phyloP scores from a whole-genome alignment of 1,140 invertebrate genomes.

The Drosophila subpulchrella region DNA sequence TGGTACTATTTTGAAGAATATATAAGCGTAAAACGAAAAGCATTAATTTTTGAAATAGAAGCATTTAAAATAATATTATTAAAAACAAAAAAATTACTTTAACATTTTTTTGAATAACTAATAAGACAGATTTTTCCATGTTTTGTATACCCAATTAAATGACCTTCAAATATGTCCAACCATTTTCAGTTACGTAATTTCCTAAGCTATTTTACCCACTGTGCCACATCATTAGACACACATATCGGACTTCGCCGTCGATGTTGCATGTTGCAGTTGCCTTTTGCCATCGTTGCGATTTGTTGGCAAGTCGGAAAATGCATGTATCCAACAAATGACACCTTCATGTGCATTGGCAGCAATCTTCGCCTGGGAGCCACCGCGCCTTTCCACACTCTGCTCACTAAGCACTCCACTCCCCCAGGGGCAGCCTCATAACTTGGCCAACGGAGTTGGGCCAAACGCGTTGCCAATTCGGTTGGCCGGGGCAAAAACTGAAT shows the following conservation, averaged over 20 bases:
- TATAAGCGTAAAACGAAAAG: no score
- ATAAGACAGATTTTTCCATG: no score
- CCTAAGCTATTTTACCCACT: conserved; percentile 1
- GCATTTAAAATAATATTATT: no score
- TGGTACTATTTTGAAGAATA: no score
- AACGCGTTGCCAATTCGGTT: conserved; percentile 69
- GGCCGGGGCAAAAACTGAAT: conserved; percentile 33
- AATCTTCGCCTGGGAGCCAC: conserved; percentile 21
- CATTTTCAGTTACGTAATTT: background rate
- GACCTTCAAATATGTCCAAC: background rate
- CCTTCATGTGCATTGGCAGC: conserved; percentile 69
- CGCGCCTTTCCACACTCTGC: background rate
- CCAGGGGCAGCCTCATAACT: conserved; percentile 40
- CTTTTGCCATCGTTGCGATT: conserved; percentile 59
- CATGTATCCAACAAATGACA: conserved; percentile 80
- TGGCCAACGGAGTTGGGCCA: conserved; percentile 39
- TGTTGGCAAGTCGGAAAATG: conserved; percentile 75
- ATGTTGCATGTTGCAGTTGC: conserved; percentile 43
- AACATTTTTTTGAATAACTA: no score
- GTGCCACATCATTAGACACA: conserved; percentile 55
- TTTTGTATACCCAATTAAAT: no score
- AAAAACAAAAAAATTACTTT: no score
- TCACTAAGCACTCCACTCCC: conserved; percentile 3
- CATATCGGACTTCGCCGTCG: conserved; percentile 36
- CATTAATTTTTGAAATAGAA: no score